Evolutionary conservation across 2,797 vertebrate species (phyloP).

Genomic region (Syngnathus acus): DNA sequence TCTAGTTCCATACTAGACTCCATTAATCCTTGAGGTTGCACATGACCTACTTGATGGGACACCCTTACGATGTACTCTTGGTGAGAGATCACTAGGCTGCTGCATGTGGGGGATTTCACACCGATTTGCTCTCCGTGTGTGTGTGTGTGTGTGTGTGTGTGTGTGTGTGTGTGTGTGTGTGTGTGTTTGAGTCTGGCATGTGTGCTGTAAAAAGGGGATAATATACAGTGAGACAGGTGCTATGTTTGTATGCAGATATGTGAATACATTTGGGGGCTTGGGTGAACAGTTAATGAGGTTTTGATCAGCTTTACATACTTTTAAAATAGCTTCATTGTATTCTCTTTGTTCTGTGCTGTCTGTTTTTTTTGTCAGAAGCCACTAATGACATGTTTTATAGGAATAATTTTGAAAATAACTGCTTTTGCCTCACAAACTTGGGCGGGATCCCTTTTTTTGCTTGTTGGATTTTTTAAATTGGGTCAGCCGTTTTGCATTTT

Average conservation of each 20-base stretch:
- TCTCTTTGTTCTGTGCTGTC: constrained; percentile 10
- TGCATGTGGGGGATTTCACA: background rate
- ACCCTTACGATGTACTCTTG: background rate
- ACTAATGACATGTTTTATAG: constrained; percentile 6
- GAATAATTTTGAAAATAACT: no score
- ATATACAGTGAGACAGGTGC: constrained; percentile 6
- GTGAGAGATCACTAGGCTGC: constrained; percentile 2
- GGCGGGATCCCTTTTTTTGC: constrained; percentile 8
- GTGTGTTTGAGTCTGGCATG: background rate
- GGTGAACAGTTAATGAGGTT: constrained; percentile 47
- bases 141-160: no score
- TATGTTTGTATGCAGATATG: constrained; percentile 18
- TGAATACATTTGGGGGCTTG: constrained; percentile 24
- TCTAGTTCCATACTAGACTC: background rate
- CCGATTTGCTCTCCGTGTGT: background rate
- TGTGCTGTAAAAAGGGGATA: background rate
- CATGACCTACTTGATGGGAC: background rate
- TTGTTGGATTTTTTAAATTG: constrained; percentile 18
- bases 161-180: background rate
- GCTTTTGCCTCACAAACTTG: background rate
- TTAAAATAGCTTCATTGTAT: constrained; percentile 27
- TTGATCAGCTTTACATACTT: constrained; percentile 37
- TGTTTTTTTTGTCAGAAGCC: constrained; percentile 16
- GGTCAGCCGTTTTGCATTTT: constrained; percentile 14
- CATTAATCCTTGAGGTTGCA: constrained; percentile 1